These are phyloP conservation scores for Dichetophora obliterata DNA, from an alignment of 2,888 invertebrate species.

Conservation along the genomic window DNA sequence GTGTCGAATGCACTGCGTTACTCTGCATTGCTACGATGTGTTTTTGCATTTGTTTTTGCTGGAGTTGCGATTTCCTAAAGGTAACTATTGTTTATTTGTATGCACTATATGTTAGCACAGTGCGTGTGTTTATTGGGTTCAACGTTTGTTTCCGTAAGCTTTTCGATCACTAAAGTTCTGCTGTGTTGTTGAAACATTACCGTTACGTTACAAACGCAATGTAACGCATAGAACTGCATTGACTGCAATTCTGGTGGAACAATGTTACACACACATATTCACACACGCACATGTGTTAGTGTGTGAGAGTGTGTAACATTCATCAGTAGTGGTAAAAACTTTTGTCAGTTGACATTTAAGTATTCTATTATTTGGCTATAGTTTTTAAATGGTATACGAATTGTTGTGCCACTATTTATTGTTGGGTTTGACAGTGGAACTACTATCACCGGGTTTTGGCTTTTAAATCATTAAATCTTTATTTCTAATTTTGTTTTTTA, in stretches of 20 bases:
- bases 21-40: not conserved
- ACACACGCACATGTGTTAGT: no score
- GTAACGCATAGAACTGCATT: no score
- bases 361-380: conserved; percentile 33
- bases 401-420: conserved; percentile 25
- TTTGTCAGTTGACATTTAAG: conserved; percentile 28
- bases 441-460: conserved; percentile 31
- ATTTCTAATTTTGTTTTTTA: no score
- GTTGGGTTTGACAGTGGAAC: conserved; percentile 25
- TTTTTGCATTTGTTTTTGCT: conserved; percentile 3
- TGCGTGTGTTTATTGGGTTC: not conserved
- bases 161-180: no score
- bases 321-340: conserved; percentile 32
- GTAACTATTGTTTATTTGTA: conserved; percentile 24
- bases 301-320: no score
- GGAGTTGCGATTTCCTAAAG: conserved; percentile 12
- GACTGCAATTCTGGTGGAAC: no score
- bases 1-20: no score
- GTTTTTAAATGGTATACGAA: conserved; percentile 24
- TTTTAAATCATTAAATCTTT: no score
- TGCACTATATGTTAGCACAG: conserved; percentile 14
- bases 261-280: no score
- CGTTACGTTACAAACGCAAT: no score
- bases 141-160: no score
- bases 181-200: no score